Percentiles rank a stretch among this genome's conserved stretches.
phyloP scores from a whole-genome alignment of 1,140 invertebrate genomes.

The Drosophila sechellia region DNA sequence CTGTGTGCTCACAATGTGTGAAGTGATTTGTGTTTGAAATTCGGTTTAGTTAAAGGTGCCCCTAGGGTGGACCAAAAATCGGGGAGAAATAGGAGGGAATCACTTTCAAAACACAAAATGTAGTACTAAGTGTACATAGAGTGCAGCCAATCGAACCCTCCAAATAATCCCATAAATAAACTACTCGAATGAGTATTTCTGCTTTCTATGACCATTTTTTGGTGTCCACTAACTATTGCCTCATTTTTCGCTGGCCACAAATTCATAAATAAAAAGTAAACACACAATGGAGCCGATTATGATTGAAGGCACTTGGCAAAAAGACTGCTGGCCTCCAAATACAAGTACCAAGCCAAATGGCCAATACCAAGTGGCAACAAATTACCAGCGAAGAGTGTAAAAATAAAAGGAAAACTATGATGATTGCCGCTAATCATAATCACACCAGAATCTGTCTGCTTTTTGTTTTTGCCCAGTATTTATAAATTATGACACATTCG shows the following conservation, averaged over 20 bases:
- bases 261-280: slow-evolving; percentile 53
- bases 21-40: slow-evolving; percentile 43
- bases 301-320: slow-evolving; percentile 29
- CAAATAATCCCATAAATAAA: slow-evolving; percentile 5
- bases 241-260: slow-evolving; percentile 52
- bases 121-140: too few relatives aligned
- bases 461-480: slow-evolving; percentile 45
- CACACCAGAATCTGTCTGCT: slow-evolving; percentile 45
- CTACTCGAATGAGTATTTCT: slow-evolving; percentile 4
- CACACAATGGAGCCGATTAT: slow-evolving; percentile 43
- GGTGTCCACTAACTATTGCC: slow-evolving; percentile 26
- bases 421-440: slow-evolving; percentile 60
- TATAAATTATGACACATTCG: slow-evolving; percentile 78
- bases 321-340: slow-evolving; percentile 33
- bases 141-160: not conserved
- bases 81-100: too few relatives aligned
- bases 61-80: slow-evolving; percentile 2
- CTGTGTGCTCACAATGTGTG: slow-evolving; percentile 38
- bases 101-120: not conserved
- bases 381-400: slow-evolving; percentile 16
- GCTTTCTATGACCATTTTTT: slow-evolving; percentile 34
- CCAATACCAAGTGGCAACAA: slow-evolving; percentile 35
- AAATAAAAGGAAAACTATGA: slow-evolving; percentile 6
- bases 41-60: slow-evolving; percentile 30
- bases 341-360: slow-evolving; percentile 9